Evolutionary conservation across 2,113 vertebrate species (phyloP), one percentile per base, ranked within the genome.

Genomic region (Carassius carassius): DNA sequence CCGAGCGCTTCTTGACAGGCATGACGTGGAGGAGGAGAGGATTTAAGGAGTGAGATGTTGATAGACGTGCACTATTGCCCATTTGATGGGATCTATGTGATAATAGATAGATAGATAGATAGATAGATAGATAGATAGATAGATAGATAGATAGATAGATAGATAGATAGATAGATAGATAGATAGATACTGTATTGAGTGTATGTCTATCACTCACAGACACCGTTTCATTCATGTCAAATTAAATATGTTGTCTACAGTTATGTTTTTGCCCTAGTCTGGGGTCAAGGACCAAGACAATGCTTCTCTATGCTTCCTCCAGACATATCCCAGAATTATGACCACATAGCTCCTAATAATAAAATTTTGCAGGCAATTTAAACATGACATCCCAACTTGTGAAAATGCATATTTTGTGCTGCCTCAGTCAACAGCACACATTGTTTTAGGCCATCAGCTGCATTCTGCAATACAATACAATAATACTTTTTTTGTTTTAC

Each of bases 361-460:
- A 95, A 94, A 94, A 94, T 95, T 96, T 95, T 95, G 95, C 94
- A 94, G 94, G 95, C 93, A 94, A 94, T 96, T 94, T 95, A 94
- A 79, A 65, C 56, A 62, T 29, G 23, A 86, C 58, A 73, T n/a
- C 80, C 14, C 60, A 74, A 65, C 29, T 32, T 16, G 3, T 79
- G 44, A 37, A 77, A 37, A 82, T 16, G n/a, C 75, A 74, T 76
- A 80, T 76, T 67, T 60, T 81, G 5, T 19, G n/a, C 63, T 76
- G 62, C 70, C 29, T 78, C 29, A 23, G 11, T 54, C 44, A 85
- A 60, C 23, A 86, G 49, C 29, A 37, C 6, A 37, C 23, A 16
- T 47, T 44, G 19, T 69, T 58, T 11, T 49, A 5, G 76, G 47
- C 25, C 29, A 32, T 32, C 49, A 23, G 21, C 29, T 29, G 29